Conservation (phyloP, 2,113 vertebrate genomes). For the Neolamprologus sp. region DNA sequence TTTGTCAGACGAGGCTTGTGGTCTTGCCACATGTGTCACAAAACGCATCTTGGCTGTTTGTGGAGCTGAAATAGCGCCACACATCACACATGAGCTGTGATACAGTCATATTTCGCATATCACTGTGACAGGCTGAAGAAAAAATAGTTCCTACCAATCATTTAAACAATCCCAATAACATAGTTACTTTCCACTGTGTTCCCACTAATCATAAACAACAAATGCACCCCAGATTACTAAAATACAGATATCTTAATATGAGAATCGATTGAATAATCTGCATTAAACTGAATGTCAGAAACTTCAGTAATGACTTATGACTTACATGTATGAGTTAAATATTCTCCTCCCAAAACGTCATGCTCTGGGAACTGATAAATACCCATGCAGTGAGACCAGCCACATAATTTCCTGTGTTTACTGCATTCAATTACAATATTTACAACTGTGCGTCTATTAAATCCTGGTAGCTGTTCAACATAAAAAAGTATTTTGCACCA, state of each 20-base stretch:
- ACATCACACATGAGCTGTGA: neutral
- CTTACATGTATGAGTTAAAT: neutral
- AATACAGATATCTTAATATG: neutral
- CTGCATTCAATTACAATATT: accelerated
- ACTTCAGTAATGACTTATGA: neutral
- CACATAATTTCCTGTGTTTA: accelerated
- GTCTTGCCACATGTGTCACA: neutral
- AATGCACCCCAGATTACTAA: neutral
- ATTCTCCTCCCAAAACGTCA: neutral
- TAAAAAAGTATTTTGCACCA: neutral
- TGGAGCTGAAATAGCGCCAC: neutral
- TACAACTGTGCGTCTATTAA: neutral
- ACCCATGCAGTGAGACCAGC: accelerated
- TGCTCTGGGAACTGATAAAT: neutral
- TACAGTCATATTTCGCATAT: accelerated
- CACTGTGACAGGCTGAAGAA: neutral
- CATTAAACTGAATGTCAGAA: neutral
- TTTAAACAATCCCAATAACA: neutral
- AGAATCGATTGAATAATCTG: neutral
- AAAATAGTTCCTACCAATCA: neutral
- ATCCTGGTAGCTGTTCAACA: neutral
- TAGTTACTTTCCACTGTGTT: neutral
- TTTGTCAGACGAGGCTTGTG: neutral
- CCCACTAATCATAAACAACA: neutral
- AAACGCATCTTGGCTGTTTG: neutral